These are phyloP conservation scores for Sandelia bainsii DNA, from an alignment of 2,797 vertebrate genomes.

Conservation along the genomic window DNA sequence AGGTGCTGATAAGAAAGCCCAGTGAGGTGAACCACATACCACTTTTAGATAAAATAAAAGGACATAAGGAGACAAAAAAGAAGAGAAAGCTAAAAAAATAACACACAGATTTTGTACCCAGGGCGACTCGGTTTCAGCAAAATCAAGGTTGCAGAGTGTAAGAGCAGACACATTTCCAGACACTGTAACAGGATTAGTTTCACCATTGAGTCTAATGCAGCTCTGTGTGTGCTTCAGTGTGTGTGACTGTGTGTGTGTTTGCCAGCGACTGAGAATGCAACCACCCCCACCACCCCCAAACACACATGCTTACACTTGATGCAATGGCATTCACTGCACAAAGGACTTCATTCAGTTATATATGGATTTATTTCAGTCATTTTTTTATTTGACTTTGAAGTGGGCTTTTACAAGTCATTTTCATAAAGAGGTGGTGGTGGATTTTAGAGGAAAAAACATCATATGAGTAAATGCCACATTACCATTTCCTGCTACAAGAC, in stretches of 20 bases:
- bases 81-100: slow-evolving; percentile 27
- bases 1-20: slow-evolving; percentile 78
- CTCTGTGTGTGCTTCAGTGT: slow-evolving; percentile 47
- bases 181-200: slow-evolving; percentile 75
- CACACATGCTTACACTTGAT: slow-evolving; percentile 10
- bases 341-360: slow-evolving; percentile 38
- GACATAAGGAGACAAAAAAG: slow-evolving; percentile 37
- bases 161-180: slow-evolving; percentile 67
- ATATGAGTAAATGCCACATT: slow-evolving; percentile 53
- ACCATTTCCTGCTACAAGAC: slow-evolving; percentile 36
- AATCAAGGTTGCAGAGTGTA: slow-evolving; percentile 62
- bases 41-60: slow-evolving; percentile 79
- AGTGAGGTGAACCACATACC: slow-evolving; percentile 70
- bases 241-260: slow-evolving; percentile 29
- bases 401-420: slow-evolving; percentile 31
- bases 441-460: slow-evolving; percentile 6
- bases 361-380: slow-evolving; percentile 25
- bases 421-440: slow-evolving; percentile 21
- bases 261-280: slow-evolving; percentile 13
- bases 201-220: slow-evolving; percentile 50
- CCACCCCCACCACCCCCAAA: background rate
- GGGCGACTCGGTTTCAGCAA: slow-evolving; percentile 53
- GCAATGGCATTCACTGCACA: slow-evolving; percentile 7
- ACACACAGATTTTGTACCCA: slow-evolving; percentile 52
- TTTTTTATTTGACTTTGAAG: slow-evolving; percentile 35